Percentiles rank a stretch among this genome's conserved stretches.
Evolutionary conservation across 2,888 invertebrate species (phyloP).

Genomic region (Schrankia costaestrigalis): DNA sequence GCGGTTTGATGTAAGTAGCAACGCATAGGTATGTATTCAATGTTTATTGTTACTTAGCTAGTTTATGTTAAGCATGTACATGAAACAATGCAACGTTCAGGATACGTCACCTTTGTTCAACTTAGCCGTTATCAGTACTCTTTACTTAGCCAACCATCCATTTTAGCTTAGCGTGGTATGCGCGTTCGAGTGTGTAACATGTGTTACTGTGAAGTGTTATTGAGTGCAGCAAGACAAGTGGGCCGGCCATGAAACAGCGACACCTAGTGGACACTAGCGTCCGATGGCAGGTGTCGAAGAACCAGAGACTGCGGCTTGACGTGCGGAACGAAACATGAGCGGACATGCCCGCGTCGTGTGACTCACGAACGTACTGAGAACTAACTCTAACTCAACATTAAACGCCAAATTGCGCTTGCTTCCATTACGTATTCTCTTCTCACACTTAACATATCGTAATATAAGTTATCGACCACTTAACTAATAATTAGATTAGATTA

Average conservation of each 20-base stretch:
- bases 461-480: slow-evolving; percentile 62
- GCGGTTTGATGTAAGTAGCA: slow-evolving; percentile 23
- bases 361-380: slow-evolving; percentile 29
- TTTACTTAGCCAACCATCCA: slow-evolving; percentile 38
- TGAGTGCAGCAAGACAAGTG: slow-evolving; percentile 69
- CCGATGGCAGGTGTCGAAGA: slow-evolving; percentile 75
- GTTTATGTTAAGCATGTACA: slow-evolving; percentile 54
- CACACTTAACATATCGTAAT: slow-evolving; percentile 72
- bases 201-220: slow-evolving; percentile 62
- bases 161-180: slow-evolving; percentile 32
- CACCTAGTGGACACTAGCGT: slow-evolving; percentile 59
- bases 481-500: slow-evolving; percentile 48
- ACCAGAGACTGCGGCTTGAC: slow-evolving; percentile 75
- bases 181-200: slow-evolving; percentile 46
- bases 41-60: slow-evolving; percentile 37
- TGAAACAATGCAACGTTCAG: slow-evolving; percentile 66
- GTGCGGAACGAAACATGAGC: slow-evolving; percentile 76
- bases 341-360: slow-evolving; percentile 31
- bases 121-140: slow-evolving; percentile 10
- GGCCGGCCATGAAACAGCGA: slow-evolving; percentile 78
- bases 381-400: slow-evolving; percentile 35
- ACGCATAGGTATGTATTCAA: slow-evolving; percentile 39
- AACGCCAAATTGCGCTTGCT: slow-evolving; percentile 78
- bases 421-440: slow-evolving; percentile 69
- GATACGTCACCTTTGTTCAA: slow-evolving; percentile 31